A percentile compares a stretch with the other conserved stretches of the same genome.
Evolutionary conservation across 2,888 invertebrate genomes (phyloP).

Genomic region (Mesorhabditis spiculigera): DNA sequence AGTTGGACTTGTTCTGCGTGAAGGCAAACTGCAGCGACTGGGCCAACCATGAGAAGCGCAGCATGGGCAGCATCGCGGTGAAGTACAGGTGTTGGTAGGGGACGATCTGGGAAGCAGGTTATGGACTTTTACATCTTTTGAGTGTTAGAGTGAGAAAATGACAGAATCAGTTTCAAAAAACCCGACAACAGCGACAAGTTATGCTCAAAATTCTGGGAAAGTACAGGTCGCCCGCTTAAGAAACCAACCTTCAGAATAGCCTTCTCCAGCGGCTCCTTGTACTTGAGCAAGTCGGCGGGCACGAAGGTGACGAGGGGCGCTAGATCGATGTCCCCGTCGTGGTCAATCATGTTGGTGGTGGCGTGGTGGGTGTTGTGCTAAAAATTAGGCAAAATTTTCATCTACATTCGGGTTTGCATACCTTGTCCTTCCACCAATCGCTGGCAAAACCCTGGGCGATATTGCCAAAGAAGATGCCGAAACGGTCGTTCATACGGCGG

Average conservation of each 20-base stretch:
- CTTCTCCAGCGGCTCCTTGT: constrained; percentile 47
- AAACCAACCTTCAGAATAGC: constrained; percentile 26
- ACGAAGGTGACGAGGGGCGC: constrained; percentile 54
- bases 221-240: background rate
- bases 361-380: constrained; percentile 57
- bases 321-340: constrained; percentile 53
- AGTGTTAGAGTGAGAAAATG: background rate
- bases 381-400: background rate
- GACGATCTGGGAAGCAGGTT: constrained; percentile 26
- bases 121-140: too few relatives aligned
- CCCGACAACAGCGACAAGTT: background rate
- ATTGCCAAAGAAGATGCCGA: constrained; percentile 50
- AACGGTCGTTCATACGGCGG: constrained; percentile 37
- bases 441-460: constrained; percentile 51
- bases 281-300: constrained; percentile 48
- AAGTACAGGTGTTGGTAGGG: constrained; percentile 57
- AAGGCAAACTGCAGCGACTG: constrained; percentile 51
- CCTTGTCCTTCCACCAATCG: constrained; percentile 58
- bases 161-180: constrained; percentile 9
- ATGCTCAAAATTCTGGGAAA: background rate
- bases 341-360: constrained; percentile 54
- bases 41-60: constrained; percentile 49
- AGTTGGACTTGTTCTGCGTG: constrained; percentile 32
- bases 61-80: constrained; percentile 48
- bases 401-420: background rate